Evolutionary conservation across 2,113 vertebrate species (phyloP).

Genomic region (Onychostruthus taczanowskii): DNA sequence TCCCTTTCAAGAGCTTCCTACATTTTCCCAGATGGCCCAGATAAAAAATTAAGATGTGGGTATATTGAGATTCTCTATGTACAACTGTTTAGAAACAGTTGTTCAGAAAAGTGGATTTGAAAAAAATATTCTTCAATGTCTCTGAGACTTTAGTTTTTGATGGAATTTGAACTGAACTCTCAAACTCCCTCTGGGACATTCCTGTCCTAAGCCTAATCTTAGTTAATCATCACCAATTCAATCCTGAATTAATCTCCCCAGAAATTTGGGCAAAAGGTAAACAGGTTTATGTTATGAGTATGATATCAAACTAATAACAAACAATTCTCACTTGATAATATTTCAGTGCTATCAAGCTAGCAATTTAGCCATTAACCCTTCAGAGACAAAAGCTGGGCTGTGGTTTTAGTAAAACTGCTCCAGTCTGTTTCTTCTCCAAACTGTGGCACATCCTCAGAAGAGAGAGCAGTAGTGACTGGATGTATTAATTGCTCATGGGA

Average conservation of each 20-base stretch:
- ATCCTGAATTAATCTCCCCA: conserved; percentile 10
- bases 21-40: background rate
- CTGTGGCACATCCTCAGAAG: background rate
- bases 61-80: background rate
- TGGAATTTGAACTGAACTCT: background rate
- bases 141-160: background rate
- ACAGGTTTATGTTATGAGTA: background rate
- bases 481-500: background rate
- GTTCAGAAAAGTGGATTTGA: background rate
- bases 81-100: background rate
- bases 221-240: conserved; percentile 50
- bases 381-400: background rate
- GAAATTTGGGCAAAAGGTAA: conserved; percentile 24
- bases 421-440: background rate
- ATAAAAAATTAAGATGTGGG: background rate
- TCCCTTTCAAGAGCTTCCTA: background rate
- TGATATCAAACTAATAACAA: background rate
- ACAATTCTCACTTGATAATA: background rate
- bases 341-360: background rate
- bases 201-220: background rate
- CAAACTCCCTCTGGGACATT: background rate
- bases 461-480: background rate
- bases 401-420: background rate
- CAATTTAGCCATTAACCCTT: background rate
- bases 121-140: background rate